phyloP scores from a whole-genome alignment of 2,888 invertebrate genomes.

The Lasioglossum zephyrum region DNA sequence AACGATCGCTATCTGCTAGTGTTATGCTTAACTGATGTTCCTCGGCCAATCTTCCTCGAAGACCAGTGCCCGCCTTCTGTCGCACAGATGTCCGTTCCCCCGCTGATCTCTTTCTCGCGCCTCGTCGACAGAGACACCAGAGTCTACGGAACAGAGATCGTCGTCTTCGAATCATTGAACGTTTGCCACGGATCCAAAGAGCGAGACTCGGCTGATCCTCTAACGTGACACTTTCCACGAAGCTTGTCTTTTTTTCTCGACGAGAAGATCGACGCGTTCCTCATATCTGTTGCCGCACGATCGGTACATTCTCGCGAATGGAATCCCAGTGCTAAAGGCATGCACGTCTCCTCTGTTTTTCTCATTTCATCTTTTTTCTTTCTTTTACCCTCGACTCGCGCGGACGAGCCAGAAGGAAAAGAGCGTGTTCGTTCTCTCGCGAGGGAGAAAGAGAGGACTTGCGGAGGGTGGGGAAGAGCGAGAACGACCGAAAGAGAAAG shows the following conservation, averaged over 20 bases:
- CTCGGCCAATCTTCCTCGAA: not conserved
- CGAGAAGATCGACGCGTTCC: not conserved
- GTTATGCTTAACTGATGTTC: not conserved
- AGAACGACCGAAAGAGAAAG: constrained; percentile 45
- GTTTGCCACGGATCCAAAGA: constrained; percentile 15
- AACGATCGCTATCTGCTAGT: constrained; percentile 45
- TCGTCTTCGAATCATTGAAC: constrained; percentile 20
- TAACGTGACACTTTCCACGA: constrained; percentile 7
- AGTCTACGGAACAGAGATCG: not conserved
- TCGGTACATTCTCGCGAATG: constrained; percentile 42
- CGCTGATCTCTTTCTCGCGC: constrained; percentile 25
- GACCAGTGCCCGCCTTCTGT: constrained; percentile 59
- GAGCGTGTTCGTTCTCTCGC: not conserved
- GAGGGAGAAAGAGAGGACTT: constrained; percentile 23
- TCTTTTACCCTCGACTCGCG: constrained; percentile 36
- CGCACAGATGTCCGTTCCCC: constrained; percentile 62
- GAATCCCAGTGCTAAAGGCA: constrained; percentile 49
- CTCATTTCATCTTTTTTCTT: not conserved
- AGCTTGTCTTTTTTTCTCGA: not conserved
- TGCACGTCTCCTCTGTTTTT: constrained; percentile 31
- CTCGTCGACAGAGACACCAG: constrained; percentile 1
- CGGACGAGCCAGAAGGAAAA: constrained; percentile 10
- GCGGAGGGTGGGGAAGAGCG: constrained; percentile 14
- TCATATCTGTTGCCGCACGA: not conserved
- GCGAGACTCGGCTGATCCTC: constrained; percentile 1